These are phyloP conservation scores for Frankliniella intonsa DNA, from an alignment of 2,888 invertebrate species.

Conservation along the genomic window DNA sequence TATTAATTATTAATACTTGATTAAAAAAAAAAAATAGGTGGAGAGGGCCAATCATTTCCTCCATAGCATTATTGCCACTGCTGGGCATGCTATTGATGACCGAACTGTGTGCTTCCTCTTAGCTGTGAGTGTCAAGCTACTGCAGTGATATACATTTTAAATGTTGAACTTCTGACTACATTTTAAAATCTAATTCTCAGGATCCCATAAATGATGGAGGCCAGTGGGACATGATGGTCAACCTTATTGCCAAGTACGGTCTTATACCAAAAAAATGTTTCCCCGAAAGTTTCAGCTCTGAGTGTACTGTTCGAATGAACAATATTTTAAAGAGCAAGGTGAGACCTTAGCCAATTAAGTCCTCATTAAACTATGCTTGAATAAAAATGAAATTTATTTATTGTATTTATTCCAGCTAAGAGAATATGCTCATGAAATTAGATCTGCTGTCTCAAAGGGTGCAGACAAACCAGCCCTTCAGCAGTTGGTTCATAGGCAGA, in stretches of 20 bases:
- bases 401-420: conserved; percentile 56
- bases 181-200: conserved; percentile 44
- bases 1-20: conserved; percentile 34
- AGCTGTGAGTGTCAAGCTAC: conserved; percentile 49
- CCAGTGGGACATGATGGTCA: conserved; percentile 90
- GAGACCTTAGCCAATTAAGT: conserved; percentile 35
- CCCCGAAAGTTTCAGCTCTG: conserved; percentile 76
- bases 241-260: conserved; percentile 81
- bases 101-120: conserved; percentile 74
- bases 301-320: conserved; percentile 70
- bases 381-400: conserved; percentile 30
- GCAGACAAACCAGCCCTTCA: conserved; percentile 61
- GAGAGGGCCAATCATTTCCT: conserved; percentile 83
- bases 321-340: conserved; percentile 77
- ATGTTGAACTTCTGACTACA: neutral
- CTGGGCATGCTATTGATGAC: conserved; percentile 72
- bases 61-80: conserved; percentile 71
- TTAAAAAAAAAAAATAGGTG: conserved; percentile 48
- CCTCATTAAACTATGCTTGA: conserved; percentile 13
- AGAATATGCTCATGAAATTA: conserved; percentile 71
- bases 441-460: conserved; percentile 58
- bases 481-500: conserved; percentile 61
- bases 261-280: conserved; percentile 84
- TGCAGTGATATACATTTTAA: neutral
- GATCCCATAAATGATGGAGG: conserved; percentile 83